phyloP scores from a whole-genome alignment of 53 echinoderm and acorn worm genomes.

The Stichopus horrens region DNA sequence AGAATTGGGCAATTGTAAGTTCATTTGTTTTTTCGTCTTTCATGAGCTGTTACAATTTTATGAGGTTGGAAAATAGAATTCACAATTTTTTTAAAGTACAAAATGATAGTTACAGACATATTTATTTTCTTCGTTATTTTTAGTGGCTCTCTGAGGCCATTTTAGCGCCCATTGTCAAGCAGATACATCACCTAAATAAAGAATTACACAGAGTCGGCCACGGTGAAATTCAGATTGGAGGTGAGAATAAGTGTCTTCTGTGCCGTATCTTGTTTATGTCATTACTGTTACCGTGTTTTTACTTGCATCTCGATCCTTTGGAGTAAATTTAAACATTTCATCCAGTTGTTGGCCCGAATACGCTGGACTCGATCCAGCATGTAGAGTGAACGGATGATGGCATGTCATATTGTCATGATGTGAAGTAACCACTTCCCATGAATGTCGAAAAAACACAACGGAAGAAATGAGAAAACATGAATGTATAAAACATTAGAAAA shows the following conservation, averaged over 20 bases:
- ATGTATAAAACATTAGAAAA: no score
- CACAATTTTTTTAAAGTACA: no score
- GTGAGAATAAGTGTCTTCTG: conserved; percentile 27
- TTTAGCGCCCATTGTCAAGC: conserved; percentile 64
- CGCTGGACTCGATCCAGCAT: no score
- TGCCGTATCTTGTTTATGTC: not conserved
- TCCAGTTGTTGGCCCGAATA: no score
- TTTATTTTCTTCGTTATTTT: not conserved
- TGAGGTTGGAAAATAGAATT: no score
- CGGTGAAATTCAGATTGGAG: conserved; percentile 93
- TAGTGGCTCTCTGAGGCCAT: conserved; percentile 91
- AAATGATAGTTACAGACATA: no score
- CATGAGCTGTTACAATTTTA: no score
- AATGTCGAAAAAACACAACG: no score
- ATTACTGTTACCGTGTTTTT: not conserved
- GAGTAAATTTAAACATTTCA: not conserved
- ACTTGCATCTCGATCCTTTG: not conserved
- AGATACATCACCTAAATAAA: conserved; percentile 75
- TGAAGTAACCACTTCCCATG: not conserved
- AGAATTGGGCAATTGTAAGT: no score
- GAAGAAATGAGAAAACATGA: no score
- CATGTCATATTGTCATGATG: not conserved
- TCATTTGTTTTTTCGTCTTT: no score
- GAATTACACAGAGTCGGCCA: conserved; percentile 80
- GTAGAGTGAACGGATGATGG: not conserved